These are phyloP conservation scores for Leucosticte australis DNA, from an alignment of 2,113 vertebrate genomes.

Conservation along the genomic window DNA sequence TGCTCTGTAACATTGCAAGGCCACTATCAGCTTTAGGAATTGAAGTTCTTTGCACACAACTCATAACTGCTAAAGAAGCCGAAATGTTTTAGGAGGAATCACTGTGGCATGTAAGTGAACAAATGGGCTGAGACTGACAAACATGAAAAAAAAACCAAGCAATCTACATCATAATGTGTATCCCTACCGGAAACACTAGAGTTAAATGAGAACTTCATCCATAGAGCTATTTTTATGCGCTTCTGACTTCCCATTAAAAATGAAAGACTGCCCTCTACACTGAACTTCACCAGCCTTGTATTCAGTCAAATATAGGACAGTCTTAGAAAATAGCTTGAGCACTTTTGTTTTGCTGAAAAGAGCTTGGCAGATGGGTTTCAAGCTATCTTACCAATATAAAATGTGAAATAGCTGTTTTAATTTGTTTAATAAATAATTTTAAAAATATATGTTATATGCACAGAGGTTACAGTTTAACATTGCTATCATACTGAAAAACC, in stretches of 20 bases:
- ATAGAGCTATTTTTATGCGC: not conserved
- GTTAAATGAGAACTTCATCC: not conserved
- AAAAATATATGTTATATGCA: not conserved
- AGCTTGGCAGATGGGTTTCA: not conserved
- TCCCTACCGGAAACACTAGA: not conserved
- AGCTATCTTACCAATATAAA: not conserved
- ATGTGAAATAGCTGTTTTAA: not conserved
- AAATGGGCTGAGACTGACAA: not conserved
- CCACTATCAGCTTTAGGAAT: not conserved
- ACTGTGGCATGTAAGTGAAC: not conserved
- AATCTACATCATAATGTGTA: not conserved
- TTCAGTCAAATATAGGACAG: not conserved
- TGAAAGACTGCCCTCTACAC: constrained; percentile 18
- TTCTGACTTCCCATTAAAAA: constrained; percentile 36
- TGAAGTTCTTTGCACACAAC: not conserved
- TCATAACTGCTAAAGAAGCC: not conserved
- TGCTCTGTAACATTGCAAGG: not conserved
- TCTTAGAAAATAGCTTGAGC: not conserved
- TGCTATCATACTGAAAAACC: not conserved
- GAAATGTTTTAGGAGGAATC: not conserved
- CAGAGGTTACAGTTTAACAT: not conserved
- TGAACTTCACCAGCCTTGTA: not conserved
- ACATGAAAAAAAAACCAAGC: not conserved
- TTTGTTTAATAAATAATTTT: not conserved
- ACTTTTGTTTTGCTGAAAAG: not conserved